Conservation (phyloP, 2,888 invertebrate species). For the Caenorhabditis zanzibari region DNA sequence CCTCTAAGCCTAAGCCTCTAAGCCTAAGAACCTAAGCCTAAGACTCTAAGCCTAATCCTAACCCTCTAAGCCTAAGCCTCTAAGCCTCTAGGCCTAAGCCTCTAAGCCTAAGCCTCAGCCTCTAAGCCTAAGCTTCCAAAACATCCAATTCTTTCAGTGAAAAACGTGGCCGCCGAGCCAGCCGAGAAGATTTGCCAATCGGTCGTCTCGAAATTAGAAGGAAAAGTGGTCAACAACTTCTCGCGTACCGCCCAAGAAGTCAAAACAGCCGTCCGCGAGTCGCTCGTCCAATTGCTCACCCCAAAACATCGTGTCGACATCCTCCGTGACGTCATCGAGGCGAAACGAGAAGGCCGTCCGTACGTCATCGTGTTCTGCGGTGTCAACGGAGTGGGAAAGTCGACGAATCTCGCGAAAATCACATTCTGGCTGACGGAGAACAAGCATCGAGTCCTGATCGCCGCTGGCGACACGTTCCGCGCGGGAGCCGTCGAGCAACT, state of each 20-base stretch:
- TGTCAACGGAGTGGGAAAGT: conserved; percentile 99
- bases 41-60: no score
- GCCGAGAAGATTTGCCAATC: conserved; percentile 89
- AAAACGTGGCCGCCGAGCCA: conserved; percentile 98
- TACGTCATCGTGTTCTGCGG: conserved; percentile 98
- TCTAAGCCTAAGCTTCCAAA: not conserved
- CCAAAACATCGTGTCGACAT: conserved; percentile 97
- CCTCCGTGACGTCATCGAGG: conserved; percentile 94
- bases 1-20: no score
- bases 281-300: conserved; percentile 93
- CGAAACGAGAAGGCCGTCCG: conserved; percentile 90
- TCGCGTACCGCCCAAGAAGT: conserved; percentile 93
- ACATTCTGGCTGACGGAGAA: conserved; percentile 99
- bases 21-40: no score
- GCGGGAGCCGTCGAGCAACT: conserved; percentile 99
- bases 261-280: conserved; percentile 91
- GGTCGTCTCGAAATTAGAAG: conserved; percentile 80
- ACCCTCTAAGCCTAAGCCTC: no score
- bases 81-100: no score
- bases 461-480: conserved; percentile 97
- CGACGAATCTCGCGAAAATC: conserved; percentile 98
- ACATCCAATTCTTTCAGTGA: conserved; percentile 85
- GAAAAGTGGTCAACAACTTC: conserved; percentile 90
- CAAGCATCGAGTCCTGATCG: conserved; percentile 94
- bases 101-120: no score